phyloP scores from a whole-genome alignment of 2,888 invertebrate genomes.

The Rotaria sp. region DNA sequence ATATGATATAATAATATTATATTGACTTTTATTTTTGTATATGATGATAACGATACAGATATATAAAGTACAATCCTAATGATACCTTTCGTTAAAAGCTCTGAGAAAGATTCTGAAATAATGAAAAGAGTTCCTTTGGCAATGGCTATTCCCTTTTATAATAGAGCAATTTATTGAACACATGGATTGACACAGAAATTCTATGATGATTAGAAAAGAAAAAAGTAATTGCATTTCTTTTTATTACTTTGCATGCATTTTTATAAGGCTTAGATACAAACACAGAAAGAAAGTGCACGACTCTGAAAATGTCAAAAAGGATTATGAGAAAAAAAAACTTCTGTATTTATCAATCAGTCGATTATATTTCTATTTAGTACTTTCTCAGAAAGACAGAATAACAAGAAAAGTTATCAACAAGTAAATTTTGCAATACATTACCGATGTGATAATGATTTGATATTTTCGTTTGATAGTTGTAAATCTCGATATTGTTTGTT shows the following conservation, averaged over 20 bases:
- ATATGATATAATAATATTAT: too few species aligned
- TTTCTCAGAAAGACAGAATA: background rate
- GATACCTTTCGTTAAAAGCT: too few species aligned
- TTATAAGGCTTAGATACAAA: background rate
- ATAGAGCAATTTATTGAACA: background rate
- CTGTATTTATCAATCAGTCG: background rate
- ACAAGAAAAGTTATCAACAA: background rate
- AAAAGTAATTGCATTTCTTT: background rate
- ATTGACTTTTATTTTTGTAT: too few species aligned
- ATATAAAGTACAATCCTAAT: too few species aligned
- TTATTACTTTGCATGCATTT: background rate
- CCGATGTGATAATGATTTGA: background rate
- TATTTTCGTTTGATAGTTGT: background rate
- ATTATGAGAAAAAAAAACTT: background rate
- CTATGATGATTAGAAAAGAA: background rate
- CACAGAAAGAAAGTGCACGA: background rate
- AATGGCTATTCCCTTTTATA: background rate
- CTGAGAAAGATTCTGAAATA: too few species aligned
- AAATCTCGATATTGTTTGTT: background rate
- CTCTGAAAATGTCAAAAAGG: background rate
- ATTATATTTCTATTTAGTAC: background rate
- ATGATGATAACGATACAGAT: too few species aligned
- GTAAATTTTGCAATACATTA: background rate
- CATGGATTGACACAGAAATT: background rate
- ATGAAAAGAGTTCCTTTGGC: too few species aligned